A percentile compares a stretch with the other conserved stretches of the same genome.
Conservation (phyloP, 2,113 vertebrate genomes). For the Formicarius rufipectus region DNA sequence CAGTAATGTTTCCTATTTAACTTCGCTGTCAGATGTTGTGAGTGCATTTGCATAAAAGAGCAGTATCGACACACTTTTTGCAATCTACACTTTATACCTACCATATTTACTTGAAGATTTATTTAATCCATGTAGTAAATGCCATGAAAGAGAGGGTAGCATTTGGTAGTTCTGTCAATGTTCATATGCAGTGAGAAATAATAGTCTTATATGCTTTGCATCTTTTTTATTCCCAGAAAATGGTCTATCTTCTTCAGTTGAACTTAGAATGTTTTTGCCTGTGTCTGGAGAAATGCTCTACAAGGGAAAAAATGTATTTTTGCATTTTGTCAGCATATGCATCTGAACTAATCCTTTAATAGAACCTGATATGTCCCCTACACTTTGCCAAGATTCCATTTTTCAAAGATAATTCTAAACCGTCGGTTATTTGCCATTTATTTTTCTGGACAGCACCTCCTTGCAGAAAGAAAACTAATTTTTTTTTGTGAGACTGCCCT, state of each 20-base stretch:
- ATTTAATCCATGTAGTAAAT: background rate
- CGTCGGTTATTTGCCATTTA: background rate
- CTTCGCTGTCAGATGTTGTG: background rate
- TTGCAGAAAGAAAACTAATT: background rate
- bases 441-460: background rate
- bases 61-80: background rate
- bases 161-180: background rate
- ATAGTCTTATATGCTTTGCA: background rate
- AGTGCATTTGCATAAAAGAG: background rate
- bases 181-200: background rate
- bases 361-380: background rate
- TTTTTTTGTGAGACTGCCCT: background rate
- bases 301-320: background rate
- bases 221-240: background rate
- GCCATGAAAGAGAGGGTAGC: background rate
- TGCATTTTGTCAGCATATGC: background rate
- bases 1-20: background rate
- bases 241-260: background rate
- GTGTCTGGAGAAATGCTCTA: background rate
- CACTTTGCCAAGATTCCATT: background rate
- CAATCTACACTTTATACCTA: background rate
- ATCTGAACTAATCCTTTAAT: background rate
- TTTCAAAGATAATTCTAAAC: constrained; percentile 4
- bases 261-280: background rate
- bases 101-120: background rate